Base-by-base conservation (phyloP, 2,888 invertebrate species). In the Monoplex corrugatus region DNA sequence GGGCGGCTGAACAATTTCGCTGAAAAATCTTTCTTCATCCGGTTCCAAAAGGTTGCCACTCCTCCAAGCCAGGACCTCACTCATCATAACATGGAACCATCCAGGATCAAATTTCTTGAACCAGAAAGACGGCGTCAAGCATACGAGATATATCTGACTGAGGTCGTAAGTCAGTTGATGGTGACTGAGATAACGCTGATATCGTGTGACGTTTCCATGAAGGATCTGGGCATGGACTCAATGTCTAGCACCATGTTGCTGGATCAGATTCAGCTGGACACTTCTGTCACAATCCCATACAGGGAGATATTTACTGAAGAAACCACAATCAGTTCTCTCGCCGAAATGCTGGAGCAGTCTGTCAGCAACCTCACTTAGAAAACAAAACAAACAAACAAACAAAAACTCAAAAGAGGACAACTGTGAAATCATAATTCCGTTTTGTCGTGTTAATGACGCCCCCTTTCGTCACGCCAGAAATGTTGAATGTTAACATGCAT, bases 151-250 rank as follows among this genome's bases (percentile, higher is more conserved):
- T 90, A 91, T 85, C 35, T 91, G 10, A 84, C 45, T 43, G 85
- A 86, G 19, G n/a, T 90, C n/a, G 86, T 68, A 44, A 68, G 85
- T 38, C 90, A 92, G 43, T 80, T 91, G 16, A 89, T 92, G 16
- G 84, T 90, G 8, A 84, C 90, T 8, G 92, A 92, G 16, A 89
- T 88, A 2, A 83, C 78, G 8, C 44, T 82, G 1, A 35, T 92
- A 13, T 83, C 90, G 0, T n/a, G 78, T 45, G 90, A 91, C n/a
- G 75, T 89, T 10, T 86, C 83, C 16, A 86, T 93, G 35, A 86
- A 90, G 13, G 89, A 87, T 38, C 75, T 92, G 19, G 93, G 93
- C 3, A 87, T 93, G 63, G 93, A 93, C 88, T 93, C 93, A 16
- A 91, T 93, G 91, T 89, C 92, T 35, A 92, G 91, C 23, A 92